phyloP scores from a whole-genome alignment of 2,888 invertebrate genomes.

The Iselma pallidipennis region DNA sequence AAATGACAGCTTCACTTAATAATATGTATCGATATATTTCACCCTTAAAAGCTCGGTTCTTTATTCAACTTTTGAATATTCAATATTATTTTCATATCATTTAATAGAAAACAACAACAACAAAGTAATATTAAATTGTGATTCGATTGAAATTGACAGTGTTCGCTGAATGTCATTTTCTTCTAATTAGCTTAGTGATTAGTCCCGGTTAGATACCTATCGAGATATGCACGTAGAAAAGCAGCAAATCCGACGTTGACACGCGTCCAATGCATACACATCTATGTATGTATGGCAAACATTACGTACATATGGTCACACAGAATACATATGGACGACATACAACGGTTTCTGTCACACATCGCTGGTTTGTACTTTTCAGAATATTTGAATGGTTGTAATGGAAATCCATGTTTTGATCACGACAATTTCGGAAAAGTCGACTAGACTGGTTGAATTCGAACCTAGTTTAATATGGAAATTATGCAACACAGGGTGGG shows the following conservation, averaged over 20 bases:
- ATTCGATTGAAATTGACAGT: no score
- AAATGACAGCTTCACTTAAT: no score
- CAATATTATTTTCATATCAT: no score
- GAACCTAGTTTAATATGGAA: not conserved
- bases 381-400: constrained; percentile 44
- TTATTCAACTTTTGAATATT: no score
- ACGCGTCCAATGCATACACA: constrained; percentile 34
- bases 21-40: no score
- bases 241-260: constrained; percentile 34
- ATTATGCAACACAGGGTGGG: not conserved
- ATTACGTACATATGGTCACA: no score
- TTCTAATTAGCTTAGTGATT: not conserved
- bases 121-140: no score
- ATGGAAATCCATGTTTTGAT: constrained; percentile 42
- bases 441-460: not conserved
- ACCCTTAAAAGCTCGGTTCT: no score
- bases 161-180: no score
- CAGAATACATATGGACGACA: no score
- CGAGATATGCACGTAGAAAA: not conserved
- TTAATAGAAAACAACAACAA: no score
- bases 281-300: no score
- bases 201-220: not conserved
- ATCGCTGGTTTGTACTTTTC: constrained; percentile 42
- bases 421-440: constrained; percentile 14
- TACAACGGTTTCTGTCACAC: constrained; percentile 35